A percentile compares a stretch with the other conserved stretches of the same genome.
Evolutionary conservation across 2,797 vertebrate genomes (phyloP).

Genomic region (Salmo trutta): DNA sequence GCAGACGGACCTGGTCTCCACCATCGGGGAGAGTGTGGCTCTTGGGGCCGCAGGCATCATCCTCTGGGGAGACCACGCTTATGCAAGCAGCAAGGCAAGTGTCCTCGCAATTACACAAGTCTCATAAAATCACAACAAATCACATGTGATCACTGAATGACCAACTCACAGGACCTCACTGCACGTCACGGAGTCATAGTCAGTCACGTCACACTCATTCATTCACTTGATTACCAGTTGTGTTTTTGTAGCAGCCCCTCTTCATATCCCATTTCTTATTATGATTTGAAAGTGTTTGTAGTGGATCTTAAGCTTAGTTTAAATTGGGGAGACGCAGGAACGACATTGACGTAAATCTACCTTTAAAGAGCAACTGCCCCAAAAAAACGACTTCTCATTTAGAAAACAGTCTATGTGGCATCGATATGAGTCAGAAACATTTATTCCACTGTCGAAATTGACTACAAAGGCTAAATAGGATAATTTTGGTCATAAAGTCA

Average conservation of each 20-base stretch:
- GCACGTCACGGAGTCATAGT: neutral
- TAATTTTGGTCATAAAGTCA: no score
- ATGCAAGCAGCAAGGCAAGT: constrained; percentile 83
- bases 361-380: no score
- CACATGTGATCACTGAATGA: neutral
- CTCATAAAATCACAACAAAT: neutral
- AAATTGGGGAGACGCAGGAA: neutral
- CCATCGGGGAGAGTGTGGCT: constrained; percentile 93
- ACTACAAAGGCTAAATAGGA: no score
- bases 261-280: neutral
- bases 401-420: no score
- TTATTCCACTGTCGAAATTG: no score
- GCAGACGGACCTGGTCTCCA: constrained; percentile 90
- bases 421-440: no score
- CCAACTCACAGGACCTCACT: neutral
- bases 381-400: no score
- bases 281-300: neutral
- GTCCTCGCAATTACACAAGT: neutral
- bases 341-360: no score
- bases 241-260: neutral
- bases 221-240: neutral
- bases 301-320: neutral
- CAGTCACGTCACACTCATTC: neutral
- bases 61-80: constrained; percentile 86
- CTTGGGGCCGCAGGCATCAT: constrained; percentile 92